Conservation (phyloP, 2,888 invertebrate genomes). For the Ischnus inquisitorius region DNA sequence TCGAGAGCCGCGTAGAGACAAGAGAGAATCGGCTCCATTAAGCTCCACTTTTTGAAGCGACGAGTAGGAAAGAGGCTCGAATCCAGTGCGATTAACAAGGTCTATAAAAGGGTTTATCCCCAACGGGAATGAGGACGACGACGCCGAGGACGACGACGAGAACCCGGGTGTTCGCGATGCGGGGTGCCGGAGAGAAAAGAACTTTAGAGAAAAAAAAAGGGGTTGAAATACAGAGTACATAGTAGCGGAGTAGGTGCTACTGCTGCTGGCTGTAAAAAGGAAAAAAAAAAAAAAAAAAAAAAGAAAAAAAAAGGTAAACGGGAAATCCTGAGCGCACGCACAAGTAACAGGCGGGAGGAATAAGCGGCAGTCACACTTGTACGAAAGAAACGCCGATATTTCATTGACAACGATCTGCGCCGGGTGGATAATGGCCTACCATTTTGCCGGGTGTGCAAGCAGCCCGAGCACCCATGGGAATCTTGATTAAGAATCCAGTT, state of each 20-base stretch:
- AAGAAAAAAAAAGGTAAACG: constrained; percentile 64
- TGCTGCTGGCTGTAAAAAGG: constrained; percentile 57
- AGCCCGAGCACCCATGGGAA: constrained; percentile 60
- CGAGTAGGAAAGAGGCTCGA: constrained; percentile 66
- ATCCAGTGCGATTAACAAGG: constrained; percentile 78
- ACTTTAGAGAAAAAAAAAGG: constrained; percentile 74
- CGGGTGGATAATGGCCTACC: constrained; percentile 81
- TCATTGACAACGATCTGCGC: constrained; percentile 85
- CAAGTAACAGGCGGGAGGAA: constrained; percentile 78
- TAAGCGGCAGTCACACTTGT: constrained; percentile 65
- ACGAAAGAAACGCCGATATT: constrained; percentile 83
- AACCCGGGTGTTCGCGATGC: constrained; percentile 64
- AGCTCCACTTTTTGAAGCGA: constrained; percentile 71
- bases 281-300: constrained; percentile 57
- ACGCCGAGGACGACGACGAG: constrained; percentile 40
- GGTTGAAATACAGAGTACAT: constrained; percentile 68
- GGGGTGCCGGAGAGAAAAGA: constrained; percentile 75
- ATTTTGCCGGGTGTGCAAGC: constrained; percentile 79
- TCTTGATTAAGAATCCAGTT: constrained; percentile 83
- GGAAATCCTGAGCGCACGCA: constrained; percentile 79
- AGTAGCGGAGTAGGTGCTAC: constrained; percentile 60
- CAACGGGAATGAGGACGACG: constrained; percentile 70
- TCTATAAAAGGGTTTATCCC: constrained; percentile 80
- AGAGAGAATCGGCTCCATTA: constrained; percentile 69
- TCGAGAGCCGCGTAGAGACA: constrained; percentile 54